phyloP scores from a whole-genome alignment of 2,888 invertebrate species.

The Ephialtes manifestator region DNA sequence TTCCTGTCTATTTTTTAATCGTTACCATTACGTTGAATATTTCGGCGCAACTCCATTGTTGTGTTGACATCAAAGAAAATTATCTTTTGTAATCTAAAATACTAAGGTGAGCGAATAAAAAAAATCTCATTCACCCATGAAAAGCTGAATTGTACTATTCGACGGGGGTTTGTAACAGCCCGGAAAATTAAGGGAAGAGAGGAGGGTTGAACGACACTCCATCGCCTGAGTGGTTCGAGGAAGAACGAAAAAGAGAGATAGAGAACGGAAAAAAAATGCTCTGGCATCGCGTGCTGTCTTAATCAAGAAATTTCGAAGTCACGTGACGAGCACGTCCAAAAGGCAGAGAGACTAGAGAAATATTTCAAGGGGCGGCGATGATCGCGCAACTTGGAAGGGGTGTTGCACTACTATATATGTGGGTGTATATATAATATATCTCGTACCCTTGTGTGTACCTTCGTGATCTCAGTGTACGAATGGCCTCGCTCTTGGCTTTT shows the following conservation, averaged over 20 bases:
- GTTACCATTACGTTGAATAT: no score
- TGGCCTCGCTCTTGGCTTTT: constrained; percentile 51
- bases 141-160: constrained; percentile 26
- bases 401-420: constrained; percentile 1
- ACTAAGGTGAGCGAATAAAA: constrained; percentile 28
- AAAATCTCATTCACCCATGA: constrained; percentile 56
- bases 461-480: constrained; percentile 49
- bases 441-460: constrained; percentile 34
- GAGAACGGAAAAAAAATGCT: constrained; percentile 26
- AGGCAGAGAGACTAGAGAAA: constrained; percentile 49
- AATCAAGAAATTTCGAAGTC: constrained; percentile 83
- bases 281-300: constrained; percentile 79
- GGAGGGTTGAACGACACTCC: constrained; percentile 46
- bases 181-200: constrained; percentile 67
- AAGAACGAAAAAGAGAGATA: constrained; percentile 38
- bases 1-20: not conserved
- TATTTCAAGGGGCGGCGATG: constrained; percentile 30
- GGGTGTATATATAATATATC: constrained; percentile 14
- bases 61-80: constrained; percentile 22
- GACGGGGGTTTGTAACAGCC: constrained; percentile 54
- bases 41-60: no score
- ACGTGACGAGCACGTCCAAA: constrained; percentile 73
- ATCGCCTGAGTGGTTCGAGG: constrained; percentile 41
- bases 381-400: constrained; percentile 57
- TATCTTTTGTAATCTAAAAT: not conserved